A percentile compares a stretch with the other conserved stretches of the same genome.
Evolutionary conservation across 2,113 vertebrate genomes (phyloP).

Genomic region (Amazona vittata): DNA sequence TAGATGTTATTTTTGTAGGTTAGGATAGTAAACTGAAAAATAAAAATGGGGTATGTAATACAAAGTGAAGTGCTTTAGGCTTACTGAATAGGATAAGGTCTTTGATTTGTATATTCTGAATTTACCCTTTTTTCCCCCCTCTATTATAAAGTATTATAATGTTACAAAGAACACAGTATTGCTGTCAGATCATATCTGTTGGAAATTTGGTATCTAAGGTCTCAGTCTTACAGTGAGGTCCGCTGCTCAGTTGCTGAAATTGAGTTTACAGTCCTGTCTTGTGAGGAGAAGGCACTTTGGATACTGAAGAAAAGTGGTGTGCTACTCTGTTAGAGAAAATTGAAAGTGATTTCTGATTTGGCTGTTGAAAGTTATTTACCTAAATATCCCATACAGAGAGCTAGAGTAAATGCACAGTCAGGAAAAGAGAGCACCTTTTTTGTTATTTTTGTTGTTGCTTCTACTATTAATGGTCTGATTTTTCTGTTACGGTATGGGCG

Average conservation of each 20-base stretch:
- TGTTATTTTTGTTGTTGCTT: not conserved
- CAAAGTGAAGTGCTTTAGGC: not conserved
- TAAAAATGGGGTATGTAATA: fast-evolving
- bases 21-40: not conserved
- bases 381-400: not conserved
- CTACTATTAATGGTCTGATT: not conserved
- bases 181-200: not conserved
- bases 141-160: not conserved
- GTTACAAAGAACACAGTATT: not conserved
- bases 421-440: not conserved
- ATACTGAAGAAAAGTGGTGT: not conserved
- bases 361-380: not conserved
- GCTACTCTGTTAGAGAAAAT: not conserved
- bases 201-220: not conserved
- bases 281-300: not conserved
- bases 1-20: not conserved
- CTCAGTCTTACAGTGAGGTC: fast-evolving
- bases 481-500: not conserved
- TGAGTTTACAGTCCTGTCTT: not conserved
- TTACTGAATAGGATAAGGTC: not conserved
- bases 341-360: not conserved
- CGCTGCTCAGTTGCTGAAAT: not conserved
- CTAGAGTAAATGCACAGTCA: not conserved
- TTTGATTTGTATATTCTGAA: not conserved
- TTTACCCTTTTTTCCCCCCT: not conserved